Conservation (phyloP, 2,113 vertebrate species). For the Calcarius ornatus region DNA sequence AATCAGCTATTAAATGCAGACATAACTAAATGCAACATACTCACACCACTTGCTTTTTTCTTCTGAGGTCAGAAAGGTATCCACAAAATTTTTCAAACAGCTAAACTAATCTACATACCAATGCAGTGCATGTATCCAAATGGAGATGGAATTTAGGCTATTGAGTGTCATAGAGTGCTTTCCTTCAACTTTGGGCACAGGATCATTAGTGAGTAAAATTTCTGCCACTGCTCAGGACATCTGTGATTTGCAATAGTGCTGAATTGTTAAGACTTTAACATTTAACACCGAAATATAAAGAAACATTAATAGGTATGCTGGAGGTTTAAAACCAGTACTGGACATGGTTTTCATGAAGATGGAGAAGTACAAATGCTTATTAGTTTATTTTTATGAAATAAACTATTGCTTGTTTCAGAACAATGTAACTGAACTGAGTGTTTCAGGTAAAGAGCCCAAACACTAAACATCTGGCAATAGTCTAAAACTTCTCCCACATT, state of each 20-base stretch:
- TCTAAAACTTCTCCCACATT: background rate
- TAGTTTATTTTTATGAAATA: background rate
- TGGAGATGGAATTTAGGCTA: background rate
- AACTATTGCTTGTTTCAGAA: background rate
- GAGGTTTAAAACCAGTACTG: background rate
- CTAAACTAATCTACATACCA: background rate
- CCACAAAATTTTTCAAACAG: background rate
- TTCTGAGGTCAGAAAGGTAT: background rate
- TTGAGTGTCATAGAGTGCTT: accelerated
- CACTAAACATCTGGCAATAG: background rate
- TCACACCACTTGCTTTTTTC: background rate
- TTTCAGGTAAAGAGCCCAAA: background rate
- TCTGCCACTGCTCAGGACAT: background rate
- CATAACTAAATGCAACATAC: background rate
- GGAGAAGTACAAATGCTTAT: background rate
- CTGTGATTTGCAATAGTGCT: background rate
- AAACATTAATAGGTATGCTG: background rate
- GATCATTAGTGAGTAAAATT: background rate
- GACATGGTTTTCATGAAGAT: background rate
- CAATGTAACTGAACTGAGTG: background rate
- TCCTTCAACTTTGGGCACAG: background rate
- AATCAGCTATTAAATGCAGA: background rate
- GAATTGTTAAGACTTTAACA: background rate
- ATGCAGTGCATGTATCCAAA: background rate
- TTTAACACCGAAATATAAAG: background rate